A percentile compares a stretch with the other conserved stretches of the same genome.
These are phyloP conservation scores for Pedetes capensis DNA, from an alignment of 2,113 vertebrate genomes.

Conservation along the genomic window DNA sequence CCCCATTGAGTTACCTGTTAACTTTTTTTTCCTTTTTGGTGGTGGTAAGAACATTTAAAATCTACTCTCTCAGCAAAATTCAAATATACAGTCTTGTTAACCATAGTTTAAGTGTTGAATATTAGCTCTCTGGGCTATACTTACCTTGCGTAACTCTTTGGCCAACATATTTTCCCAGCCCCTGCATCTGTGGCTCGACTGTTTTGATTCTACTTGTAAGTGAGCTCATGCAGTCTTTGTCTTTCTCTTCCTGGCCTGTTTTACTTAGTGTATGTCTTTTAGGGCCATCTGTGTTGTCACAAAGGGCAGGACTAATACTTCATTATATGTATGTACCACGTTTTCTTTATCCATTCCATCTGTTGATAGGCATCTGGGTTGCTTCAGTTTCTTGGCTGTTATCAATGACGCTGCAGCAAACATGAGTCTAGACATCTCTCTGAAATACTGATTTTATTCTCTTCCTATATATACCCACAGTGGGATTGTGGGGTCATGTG, in stretches of 20 bases:
- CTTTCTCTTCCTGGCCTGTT: not conserved
- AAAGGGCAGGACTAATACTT: not conserved
- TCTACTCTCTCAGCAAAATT: not conserved
- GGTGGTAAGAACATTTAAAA: not conserved
- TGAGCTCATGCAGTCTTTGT: not conserved
- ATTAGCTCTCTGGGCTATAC: not conserved
- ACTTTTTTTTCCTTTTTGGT: not conserved
- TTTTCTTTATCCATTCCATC: not conserved
- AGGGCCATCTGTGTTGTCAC: not conserved
- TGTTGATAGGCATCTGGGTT: not conserved
- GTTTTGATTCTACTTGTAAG: not conserved
- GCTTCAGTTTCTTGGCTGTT: not conserved
- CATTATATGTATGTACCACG: not conserved
- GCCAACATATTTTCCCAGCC: not conserved
- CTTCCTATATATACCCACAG: not conserved
- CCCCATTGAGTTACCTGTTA: not conserved
- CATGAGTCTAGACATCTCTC: not conserved
- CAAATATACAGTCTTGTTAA: not conserved
- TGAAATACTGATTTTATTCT: not conserved
- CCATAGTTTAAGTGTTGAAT: not conserved
- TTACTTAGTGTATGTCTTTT: not conserved
- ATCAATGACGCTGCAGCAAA: not conserved
- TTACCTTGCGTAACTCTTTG: no score
- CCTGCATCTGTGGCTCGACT: not conserved
- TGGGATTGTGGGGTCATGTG: not conserved